Percentiles rank a stretch among this genome's conserved stretches.
phyloP scores from a whole-genome alignment of 2,888 invertebrate species.

The Zonitis immaculata region DNA sequence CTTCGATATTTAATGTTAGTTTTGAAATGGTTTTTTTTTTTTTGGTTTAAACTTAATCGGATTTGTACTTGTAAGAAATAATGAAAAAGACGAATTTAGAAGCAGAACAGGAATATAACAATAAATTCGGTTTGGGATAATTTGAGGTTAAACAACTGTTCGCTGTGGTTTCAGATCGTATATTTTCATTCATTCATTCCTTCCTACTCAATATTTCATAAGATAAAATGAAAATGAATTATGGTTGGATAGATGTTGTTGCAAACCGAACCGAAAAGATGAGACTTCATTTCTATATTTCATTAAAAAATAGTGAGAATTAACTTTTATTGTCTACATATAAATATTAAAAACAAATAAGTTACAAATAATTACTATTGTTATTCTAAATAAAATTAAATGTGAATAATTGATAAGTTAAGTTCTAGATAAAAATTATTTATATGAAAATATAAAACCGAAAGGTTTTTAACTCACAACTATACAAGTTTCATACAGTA shows the following conservation, averaged over 20 bases:
- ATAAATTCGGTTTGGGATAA: slow-evolving; percentile 23
- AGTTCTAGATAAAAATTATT: no score
- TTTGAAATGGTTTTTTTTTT: neutral
- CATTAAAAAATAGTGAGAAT: slow-evolving; percentile 30
- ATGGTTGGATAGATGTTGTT: slow-evolving; percentile 14
- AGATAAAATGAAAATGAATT: slow-evolving; percentile 33
- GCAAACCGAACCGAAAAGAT: neutral
- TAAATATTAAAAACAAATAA: no score
- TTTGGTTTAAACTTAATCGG: neutral
- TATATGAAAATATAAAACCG: no score
- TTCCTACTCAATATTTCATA: slow-evolving; percentile 34
- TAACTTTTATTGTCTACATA: no score
- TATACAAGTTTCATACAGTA: no score
- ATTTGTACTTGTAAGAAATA: neutral
- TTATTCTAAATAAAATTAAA: no score
- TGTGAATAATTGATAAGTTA: no score
- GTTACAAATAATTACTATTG: no score
- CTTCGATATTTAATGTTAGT: neutral
- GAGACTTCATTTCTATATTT: slow-evolving; percentile 24
- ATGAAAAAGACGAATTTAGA: neutral
- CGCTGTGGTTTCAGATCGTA: slow-evolving; percentile 24
- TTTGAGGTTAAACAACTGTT: slow-evolving; percentile 32
- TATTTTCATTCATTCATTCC: slow-evolving; percentile 33
- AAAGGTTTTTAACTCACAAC: no score
- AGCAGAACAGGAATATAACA: slow-evolving; percentile 13